phyloP scores from a whole-genome alignment of 2,888 invertebrate genomes.

The Dicroscelio sp. region DNA sequence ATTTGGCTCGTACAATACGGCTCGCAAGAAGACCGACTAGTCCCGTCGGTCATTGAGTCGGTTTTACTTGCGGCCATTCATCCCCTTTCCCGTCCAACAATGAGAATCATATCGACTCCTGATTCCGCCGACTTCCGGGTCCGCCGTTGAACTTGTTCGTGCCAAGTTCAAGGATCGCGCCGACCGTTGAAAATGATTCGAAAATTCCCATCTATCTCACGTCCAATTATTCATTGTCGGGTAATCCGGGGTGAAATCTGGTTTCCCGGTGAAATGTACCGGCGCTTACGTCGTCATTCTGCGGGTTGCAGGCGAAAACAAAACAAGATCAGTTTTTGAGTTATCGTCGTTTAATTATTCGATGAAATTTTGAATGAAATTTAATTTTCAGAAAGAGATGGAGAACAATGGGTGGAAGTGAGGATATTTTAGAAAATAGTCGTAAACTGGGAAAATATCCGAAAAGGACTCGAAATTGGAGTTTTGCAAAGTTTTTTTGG shows the following conservation, averaged over 20 bases:
- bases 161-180: slow-evolving; percentile 65
- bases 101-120: slow-evolving; percentile 77
- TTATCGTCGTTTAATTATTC: no score
- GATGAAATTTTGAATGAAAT: no score
- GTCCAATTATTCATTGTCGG: slow-evolving; percentile 63
- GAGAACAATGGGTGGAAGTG: no score
- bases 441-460: no score
- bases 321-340: no score
- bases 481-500: no score
- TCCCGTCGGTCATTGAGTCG: slow-evolving; percentile 68
- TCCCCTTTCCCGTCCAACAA: slow-evolving; percentile 47
- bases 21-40: slow-evolving; percentile 68
- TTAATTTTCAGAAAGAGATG: no score
- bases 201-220: slow-evolving; percentile 62
- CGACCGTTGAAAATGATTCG: slow-evolving; percentile 61
- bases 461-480: no score
- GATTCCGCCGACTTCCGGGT: slow-evolving; percentile 78
- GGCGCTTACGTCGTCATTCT: not conserved
- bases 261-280: slow-evolving; percentile 1
- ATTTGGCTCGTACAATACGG: no score
- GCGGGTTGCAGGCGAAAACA: no score
- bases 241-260: slow-evolving; percentile 62
- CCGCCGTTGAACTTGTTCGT: slow-evolving; percentile 65
- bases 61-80: slow-evolving; percentile 67
- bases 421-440: no score